Evolutionary conservation across 1,140 invertebrate species (phyloP), one percentile per base, ranked within the genome.

Genomic region (Adelges cooleyi): DNA sequence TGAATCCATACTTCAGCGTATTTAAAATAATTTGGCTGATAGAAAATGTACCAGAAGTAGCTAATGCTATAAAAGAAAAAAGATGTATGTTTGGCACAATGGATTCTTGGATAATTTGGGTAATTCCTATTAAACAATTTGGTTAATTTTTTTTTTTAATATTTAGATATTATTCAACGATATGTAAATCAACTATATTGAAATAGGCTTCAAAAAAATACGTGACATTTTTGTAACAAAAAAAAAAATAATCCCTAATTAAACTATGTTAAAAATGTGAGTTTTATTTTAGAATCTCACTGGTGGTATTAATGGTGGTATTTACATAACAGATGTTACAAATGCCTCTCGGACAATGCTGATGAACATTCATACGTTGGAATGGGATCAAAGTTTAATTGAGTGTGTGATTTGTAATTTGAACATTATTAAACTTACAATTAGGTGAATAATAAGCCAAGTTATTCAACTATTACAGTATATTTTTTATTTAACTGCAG

Each of bases 1-100:
- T 99, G 2, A 92, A 90, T 50, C 93, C 95, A 0, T 99, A 98
- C 76, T 99, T 99, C 73, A 95, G 90, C 67, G 95, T 93, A 0
- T 75, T 90, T 11, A 91, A 91, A 79, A 82, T 99, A 56, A 79
- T 86, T 66, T 99, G 97, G 97, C 75, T 99, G 2, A 83, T 92
- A 40, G 86, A 97, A 69, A 93, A 98, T 74, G 83, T 94, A 5
- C 81, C 85, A 2, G 81, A 81, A 65, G 93, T 99, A 0, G 77
- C 81, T 68, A 80, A 86, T 71, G 90, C 92, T 0, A 80, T 88
- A 13, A 74, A 83, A 48, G 85, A 92, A 46, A 83, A 84, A 18
- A 78, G 83, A 38, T 86, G 90, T 71, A 77, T 92, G 70, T 92
- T 95, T 74, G 96, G 96, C 1, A 99, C 92, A 2, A 85, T 98